phyloP scores from a whole-genome alignment of 2,113 vertebrate genomes.

The Anseranas semipalmata region DNA sequence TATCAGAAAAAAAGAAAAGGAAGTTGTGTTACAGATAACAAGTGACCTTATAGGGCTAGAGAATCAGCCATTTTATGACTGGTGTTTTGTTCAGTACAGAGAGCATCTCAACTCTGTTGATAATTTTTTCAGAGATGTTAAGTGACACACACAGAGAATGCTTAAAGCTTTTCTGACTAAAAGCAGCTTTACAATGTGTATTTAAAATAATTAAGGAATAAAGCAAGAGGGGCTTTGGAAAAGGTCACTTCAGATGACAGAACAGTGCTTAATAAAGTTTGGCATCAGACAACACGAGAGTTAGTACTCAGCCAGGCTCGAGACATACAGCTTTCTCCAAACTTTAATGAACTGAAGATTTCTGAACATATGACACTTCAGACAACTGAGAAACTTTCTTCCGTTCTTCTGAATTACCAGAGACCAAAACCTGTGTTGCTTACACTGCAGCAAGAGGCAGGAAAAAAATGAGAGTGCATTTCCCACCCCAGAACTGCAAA shows the following conservation, averaged over 20 bases:
- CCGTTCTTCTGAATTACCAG: neutral
- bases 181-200: neutral
- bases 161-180: neutral
- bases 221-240: neutral
- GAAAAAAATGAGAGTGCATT: neutral
- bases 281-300: neutral
- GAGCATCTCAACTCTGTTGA: rapidly evolving
- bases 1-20: neutral
- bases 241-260: neutral
- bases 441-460: neutral
- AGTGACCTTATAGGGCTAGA: neutral
- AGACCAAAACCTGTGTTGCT: neutral
- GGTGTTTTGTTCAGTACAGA: rapidly evolving
- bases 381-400: neutral
- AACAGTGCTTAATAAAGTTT: neutral
- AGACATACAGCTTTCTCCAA: neutral
- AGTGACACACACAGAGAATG: rapidly evolving
- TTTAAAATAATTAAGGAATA: neutral
- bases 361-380: neutral
- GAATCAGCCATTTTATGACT: rapidly evolving
- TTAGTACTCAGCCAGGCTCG: neutral
- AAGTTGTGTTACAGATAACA: neutral
- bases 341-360: neutral
- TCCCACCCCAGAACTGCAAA: neutral
- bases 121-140: neutral